Evolutionary conservation across 2,797 vertebrate species (phyloP).

Genomic region (Synanceia verrucosa): DNA sequence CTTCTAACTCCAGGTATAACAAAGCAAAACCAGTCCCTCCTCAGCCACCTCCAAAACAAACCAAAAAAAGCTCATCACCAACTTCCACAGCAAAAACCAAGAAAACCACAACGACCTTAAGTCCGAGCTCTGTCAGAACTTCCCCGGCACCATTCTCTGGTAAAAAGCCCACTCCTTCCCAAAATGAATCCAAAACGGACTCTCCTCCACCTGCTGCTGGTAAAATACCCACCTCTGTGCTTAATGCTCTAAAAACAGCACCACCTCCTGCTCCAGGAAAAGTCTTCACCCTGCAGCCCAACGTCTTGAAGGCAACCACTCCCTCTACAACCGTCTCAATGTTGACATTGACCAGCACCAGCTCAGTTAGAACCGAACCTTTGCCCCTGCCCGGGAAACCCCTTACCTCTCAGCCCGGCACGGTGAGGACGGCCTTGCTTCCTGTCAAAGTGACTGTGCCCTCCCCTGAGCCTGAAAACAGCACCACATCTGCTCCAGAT

Average conservation of each 20-base stretch:
- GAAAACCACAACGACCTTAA: constrained; percentile 57
- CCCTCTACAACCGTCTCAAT: constrained; percentile 17
- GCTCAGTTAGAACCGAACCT: constrained; percentile 18
- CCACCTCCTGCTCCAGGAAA: constrained; percentile 65
- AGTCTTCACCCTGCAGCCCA: constrained; percentile 36
- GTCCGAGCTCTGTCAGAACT: constrained; percentile 55
- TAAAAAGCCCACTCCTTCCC: constrained; percentile 51
- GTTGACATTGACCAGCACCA: constrained; percentile 14
- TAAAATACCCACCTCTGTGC: constrained; percentile 49
- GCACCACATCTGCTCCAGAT: constrained; percentile 39
- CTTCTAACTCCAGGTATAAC: constrained; percentile 28
- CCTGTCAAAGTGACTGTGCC: not conserved
- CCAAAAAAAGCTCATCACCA: constrained; percentile 38
- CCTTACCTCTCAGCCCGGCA: constrained; percentile 15
- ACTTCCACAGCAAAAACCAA: constrained; percentile 47
- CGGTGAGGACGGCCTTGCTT: constrained; percentile 8
- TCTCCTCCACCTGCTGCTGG: constrained; percentile 39
- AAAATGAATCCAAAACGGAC: constrained; percentile 47
- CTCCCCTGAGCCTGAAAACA: constrained; percentile 46
- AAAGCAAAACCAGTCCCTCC: constrained; percentile 61
- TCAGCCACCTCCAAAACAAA: constrained; percentile 47
- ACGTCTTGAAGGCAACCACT: constrained; percentile 30
- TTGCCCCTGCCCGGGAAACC: constrained; percentile 22
- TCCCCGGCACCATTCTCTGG: constrained; percentile 45
- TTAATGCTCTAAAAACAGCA: constrained; percentile 54